Evolutionary conservation across 2,888 invertebrate genomes (phyloP).

Genomic region (Lapara coniferarum): DNA sequence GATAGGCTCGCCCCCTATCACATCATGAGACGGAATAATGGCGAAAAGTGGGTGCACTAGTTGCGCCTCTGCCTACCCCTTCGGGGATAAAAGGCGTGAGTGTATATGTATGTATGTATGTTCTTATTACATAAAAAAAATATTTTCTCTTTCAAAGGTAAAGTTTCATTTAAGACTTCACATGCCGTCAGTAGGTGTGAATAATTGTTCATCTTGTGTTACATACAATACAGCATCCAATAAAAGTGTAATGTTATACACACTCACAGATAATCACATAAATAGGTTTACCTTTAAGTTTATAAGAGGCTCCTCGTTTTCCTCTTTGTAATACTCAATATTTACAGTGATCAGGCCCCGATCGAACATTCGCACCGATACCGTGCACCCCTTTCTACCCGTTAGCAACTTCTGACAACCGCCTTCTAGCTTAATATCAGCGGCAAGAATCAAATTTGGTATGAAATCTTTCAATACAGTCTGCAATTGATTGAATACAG

Average conservation of each 20-base stretch:
- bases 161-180: no score
- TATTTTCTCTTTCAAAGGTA: no score
- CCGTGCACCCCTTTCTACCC: constrained; percentile 87
- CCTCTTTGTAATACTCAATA: constrained; percentile 91
- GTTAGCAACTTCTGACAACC: constrained; percentile 88
- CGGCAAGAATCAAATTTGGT: constrained; percentile 87
- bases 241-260: constrained; percentile 2
- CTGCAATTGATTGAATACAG: constrained; percentile 86
- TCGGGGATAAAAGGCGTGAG: no score
- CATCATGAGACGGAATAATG: no score
- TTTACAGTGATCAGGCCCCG: constrained; percentile 91
- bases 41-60: no score
- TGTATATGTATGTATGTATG: no score
- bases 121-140: no score
- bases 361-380: constrained; percentile 88
- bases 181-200: no score
- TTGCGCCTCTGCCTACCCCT: no score
- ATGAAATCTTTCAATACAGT: constrained; percentile 88
- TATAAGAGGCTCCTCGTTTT: constrained; percentile 88
- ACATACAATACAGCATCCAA: no score
- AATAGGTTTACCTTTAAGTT: constrained; percentile 87
- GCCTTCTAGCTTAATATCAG: constrained; percentile 87
- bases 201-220: no score
- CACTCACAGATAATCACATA: not conserved
- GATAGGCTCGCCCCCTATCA: no score